Conservation (phyloP, 37 sponge, comb jelly and placozoan species). For the Beroe ovata region DNA sequence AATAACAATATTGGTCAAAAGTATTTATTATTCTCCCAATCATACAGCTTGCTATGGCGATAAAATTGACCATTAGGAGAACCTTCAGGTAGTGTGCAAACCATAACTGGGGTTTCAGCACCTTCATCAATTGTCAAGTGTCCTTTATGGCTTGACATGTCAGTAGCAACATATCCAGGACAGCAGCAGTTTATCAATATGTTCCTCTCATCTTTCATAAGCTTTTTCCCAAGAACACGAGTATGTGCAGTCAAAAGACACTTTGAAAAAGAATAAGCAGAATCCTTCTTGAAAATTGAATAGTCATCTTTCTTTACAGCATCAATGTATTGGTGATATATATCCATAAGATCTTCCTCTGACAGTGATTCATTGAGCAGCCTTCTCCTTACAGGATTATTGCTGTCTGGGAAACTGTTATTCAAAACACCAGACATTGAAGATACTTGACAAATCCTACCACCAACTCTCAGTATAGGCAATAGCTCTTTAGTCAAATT, state of each 20-base stretch:
- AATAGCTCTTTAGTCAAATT: slow-evolving; percentile 71
- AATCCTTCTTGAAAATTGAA: background rate
- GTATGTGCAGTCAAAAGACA: slow-evolving; percentile 38
- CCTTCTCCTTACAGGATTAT: slow-evolving; percentile 25
- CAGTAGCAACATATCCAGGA: slow-evolving; percentile 73
- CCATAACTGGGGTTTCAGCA: slow-evolving; percentile 78
- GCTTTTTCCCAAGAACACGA: background rate
- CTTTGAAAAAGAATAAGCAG: slow-evolving; percentile 41
- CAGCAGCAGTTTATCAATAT: slow-evolving; percentile 47
- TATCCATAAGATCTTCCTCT: slow-evolving; percentile 72
- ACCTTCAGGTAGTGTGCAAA: slow-evolving; percentile 74
- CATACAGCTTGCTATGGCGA: slow-evolving; percentile 68
- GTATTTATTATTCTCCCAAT: slow-evolving; percentile 69
- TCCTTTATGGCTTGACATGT: slow-evolving; percentile 76
- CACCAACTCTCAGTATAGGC: slow-evolving; percentile 77
- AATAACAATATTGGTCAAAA: too few species aligned
- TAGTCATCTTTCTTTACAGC: slow-evolving; percentile 72
- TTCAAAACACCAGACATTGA: slow-evolving; percentile 69
- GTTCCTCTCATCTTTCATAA: background rate
- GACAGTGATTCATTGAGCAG: slow-evolving; percentile 71
- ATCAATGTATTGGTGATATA: slow-evolving; percentile 77
- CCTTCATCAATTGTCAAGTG: slow-evolving; percentile 80
- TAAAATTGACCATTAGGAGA: slow-evolving; percentile 81
- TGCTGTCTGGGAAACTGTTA: background rate
- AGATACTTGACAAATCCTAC: slow-evolving; percentile 78